Evolutionary conservation across 1,140 invertebrate species (phyloP).

Genomic region (Bathynomus jamesi): DNA sequence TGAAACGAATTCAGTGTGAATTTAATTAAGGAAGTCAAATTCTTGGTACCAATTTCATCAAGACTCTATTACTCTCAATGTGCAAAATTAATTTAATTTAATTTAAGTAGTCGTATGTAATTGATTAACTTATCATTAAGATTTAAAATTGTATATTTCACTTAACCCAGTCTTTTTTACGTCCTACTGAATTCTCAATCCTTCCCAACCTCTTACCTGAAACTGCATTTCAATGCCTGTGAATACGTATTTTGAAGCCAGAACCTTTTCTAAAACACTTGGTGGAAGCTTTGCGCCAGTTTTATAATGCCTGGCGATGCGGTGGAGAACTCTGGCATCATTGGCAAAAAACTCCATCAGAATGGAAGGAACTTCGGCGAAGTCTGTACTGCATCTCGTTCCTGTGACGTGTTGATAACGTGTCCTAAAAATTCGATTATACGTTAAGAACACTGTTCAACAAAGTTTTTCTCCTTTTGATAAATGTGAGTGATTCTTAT

Average conservation of each 20-base stretch:
- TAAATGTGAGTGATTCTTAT: too few relatives aligned
- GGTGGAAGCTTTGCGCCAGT: constrained; percentile 76
- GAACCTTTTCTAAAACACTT: constrained; percentile 64
- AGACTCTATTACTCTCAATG: background rate
- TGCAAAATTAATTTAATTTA: background rate
- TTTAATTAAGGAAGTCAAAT: background rate
- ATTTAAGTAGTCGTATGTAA: background rate
- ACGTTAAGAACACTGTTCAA: too few relatives aligned
- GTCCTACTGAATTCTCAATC: background rate
- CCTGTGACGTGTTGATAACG: constrained; percentile 95
- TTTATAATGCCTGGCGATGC: constrained; percentile 85
- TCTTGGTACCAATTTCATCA: background rate
- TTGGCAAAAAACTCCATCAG: constrained; percentile 97
- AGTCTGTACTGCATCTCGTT: constrained; percentile 92
- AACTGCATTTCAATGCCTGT: constrained; percentile 82
- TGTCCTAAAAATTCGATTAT: too few relatives aligned
- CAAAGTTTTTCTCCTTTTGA: too few relatives aligned
- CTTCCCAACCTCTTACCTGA: constrained; percentile 52
- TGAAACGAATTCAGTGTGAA: constrained; percentile 53
- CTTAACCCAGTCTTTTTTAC: background rate
- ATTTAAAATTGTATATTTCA: too few relatives aligned
- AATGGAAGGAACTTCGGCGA: constrained; percentile 96
- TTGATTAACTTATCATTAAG: background rate
- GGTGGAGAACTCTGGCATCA: constrained; percentile 72
- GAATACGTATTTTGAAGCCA: constrained; percentile 75